A percentile compares a stretch with the other conserved stretches of the same genome.
Evolutionary conservation across 2,888 invertebrate species (phyloP).

Genomic region (Rhamphomyia laevipes): DNA sequence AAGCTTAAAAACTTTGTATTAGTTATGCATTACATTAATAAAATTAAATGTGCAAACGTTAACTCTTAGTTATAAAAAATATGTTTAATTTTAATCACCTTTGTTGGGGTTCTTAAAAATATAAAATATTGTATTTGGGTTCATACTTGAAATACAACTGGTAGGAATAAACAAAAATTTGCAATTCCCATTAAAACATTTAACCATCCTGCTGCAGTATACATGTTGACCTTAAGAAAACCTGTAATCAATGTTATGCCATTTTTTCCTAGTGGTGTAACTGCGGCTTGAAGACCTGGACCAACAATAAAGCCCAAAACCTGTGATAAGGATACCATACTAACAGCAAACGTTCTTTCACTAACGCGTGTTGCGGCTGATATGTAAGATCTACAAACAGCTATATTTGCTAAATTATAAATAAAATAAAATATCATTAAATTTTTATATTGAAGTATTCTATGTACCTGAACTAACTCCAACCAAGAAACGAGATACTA

Average conservation of each 20-base stretch:
- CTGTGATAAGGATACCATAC: slow-evolving; percentile 73
- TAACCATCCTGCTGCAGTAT: slow-evolving; percentile 76
- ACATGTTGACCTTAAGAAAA: slow-evolving; percentile 65
- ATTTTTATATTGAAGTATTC: background rate
- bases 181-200: slow-evolving; percentile 61
- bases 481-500: slow-evolving; percentile 63
- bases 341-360: slow-evolving; percentile 73
- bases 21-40: no score
- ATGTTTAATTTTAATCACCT: no score
- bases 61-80: no score
- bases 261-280: slow-evolving; percentile 62
- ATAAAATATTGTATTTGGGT: no score
- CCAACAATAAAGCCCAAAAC: slow-evolving; percentile 79
- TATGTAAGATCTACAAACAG: slow-evolving; percentile 71
- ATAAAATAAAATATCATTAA: background rate
- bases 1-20: no score
- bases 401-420: slow-evolving; percentile 57
- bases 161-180: slow-evolving; percentile 63
- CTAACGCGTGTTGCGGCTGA: slow-evolving; percentile 69
- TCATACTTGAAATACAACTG: slow-evolving; percentile 53
- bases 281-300: slow-evolving; percentile 69
- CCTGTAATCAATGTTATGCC: slow-evolving; percentile 44
- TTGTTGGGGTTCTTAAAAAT: no score
- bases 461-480: slow-evolving; percentile 67
- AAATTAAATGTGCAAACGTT: no score